These are phyloP conservation scores for Phrynocephalus guinanensis DNA, from an alignment of 2,797 vertebrate species.

Conservation along the genomic window DNA sequence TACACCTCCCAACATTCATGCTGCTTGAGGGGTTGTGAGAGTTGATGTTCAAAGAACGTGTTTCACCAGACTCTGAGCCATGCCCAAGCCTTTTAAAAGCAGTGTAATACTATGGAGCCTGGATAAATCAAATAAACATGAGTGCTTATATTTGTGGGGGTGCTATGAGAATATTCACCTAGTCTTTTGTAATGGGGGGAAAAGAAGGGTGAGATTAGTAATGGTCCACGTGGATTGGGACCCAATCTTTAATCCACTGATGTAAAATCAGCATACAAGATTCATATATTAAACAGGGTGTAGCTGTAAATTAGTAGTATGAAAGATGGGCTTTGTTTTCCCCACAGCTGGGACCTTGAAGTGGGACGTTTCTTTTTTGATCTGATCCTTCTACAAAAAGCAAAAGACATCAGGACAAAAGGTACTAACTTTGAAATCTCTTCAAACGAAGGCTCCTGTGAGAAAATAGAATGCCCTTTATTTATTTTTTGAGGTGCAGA, in stretches of 20 bases:
- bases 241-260: not conserved
- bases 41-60: no score
- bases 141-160: not conserved
- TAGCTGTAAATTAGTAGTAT: not conserved
- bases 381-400: slow-evolving; percentile 23
- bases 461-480: slow-evolving; percentile 75
- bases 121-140: not conserved
- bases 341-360: slow-evolving; percentile 21
- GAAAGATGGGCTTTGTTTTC: not conserved
- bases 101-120: not conserved
- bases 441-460: slow-evolving; percentile 61
- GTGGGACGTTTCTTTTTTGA: not conserved
- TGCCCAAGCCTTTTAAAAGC: not conserved
- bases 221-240: not conserved
- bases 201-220: not conserved
- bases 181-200: not conserved
- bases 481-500: slow-evolving; percentile 75
- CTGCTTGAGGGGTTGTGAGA: no score
- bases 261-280: not conserved
- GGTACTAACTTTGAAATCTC: slow-evolving; percentile 48
- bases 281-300: not conserved
- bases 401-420: slow-evolving; percentile 54
- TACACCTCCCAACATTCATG: no score
- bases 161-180: not conserved
- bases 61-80: no score